Evolutionary conservation across 2,888 invertebrate species (phyloP).

Genomic region (Cyrtodaria siliqua): DNA sequence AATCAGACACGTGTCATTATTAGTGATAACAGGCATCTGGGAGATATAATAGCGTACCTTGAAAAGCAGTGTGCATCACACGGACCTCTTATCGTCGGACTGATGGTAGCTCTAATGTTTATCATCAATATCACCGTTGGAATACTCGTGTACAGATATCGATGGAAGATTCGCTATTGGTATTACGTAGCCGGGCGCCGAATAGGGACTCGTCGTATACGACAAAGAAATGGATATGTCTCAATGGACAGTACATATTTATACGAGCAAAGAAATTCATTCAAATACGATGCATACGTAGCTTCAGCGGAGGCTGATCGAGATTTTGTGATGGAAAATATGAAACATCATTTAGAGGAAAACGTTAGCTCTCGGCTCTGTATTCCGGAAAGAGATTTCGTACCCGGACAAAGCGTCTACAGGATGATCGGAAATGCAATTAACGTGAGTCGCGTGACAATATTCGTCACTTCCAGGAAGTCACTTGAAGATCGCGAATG

Average conservation of each 20-base stretch:
- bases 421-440: slow-evolving; percentile 50
- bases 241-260: slow-evolving; percentile 8
- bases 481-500: slow-evolving; percentile 31
- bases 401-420: slow-evolving; percentile 44
- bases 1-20: slow-evolving; percentile 4
- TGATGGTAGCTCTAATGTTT: slow-evolving; percentile 10
- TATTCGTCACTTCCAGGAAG: slow-evolving; percentile 29
- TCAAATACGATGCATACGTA: slow-evolving; percentile 25
- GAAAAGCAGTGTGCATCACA: slow-evolving; percentile 25
- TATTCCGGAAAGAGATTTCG: slow-evolving; percentile 32
- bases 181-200: slow-evolving; percentile 26
- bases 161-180: slow-evolving; percentile 49
- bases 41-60: neutral
- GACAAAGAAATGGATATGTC: slow-evolving; percentile 14
- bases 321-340: no score
- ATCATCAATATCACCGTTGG: slow-evolving; percentile 13
- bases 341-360: slow-evolving; percentile 12
- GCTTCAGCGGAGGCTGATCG: slow-evolving; percentile 5
- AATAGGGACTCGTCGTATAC: neutral
- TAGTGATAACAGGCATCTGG: neutral
- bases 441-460: slow-evolving; percentile 26
- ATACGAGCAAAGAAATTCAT: neutral
- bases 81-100: slow-evolving; percentile 4
- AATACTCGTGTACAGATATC: slow-evolving; percentile 14
- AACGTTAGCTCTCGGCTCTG: slow-evolving; percentile 22